phyloP scores from a whole-genome alignment of 2,888 invertebrate genomes.

The Azorinus chamasolen region DNA sequence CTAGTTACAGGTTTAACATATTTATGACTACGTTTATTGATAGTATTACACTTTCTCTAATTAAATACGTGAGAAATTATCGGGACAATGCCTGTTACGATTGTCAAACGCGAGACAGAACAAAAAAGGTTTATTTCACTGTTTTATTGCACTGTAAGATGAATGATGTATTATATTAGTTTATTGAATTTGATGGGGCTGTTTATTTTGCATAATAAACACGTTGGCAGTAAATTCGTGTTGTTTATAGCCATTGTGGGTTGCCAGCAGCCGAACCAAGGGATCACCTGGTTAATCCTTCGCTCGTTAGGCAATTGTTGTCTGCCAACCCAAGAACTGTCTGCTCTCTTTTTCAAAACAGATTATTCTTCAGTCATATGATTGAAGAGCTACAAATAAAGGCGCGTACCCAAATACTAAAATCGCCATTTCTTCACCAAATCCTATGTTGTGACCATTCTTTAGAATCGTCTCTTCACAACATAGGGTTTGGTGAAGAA shows the following conservation, averaged over 20 bases:
- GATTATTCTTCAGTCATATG: too few relatives aligned
- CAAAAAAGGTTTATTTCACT: constrained; percentile 41
- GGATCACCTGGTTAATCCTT: neutral
- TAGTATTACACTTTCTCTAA: constrained; percentile 56
- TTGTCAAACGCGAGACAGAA: constrained; percentile 25
- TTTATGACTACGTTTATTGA: constrained; percentile 55
- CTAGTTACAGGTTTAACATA: constrained; percentile 35
- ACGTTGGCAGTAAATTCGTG: constrained; percentile 36
- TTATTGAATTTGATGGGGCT: constrained; percentile 52
- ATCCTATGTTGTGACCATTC: too few relatives aligned
- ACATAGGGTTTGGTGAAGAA: too few relatives aligned
- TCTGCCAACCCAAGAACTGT: too few relatives aligned
- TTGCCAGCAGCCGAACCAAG: neutral
- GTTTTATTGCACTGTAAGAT: constrained; percentile 31
- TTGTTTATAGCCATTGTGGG: constrained; percentile 43
- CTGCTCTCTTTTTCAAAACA: too few relatives aligned
- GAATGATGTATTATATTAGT: constrained; percentile 17
- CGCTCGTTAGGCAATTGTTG: too few relatives aligned
- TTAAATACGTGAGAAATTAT: constrained; percentile 50
- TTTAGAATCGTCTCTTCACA: too few relatives aligned
- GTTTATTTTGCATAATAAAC: constrained; percentile 58
- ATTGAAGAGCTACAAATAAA: too few relatives aligned
- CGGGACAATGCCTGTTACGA: constrained; percentile 11
- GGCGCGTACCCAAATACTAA: too few relatives aligned
- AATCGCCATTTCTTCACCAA: too few relatives aligned